These are phyloP conservation scores for Hydraecia micacea DNA, from an alignment of 2,888 invertebrate species.

Conservation along the genomic window DNA sequence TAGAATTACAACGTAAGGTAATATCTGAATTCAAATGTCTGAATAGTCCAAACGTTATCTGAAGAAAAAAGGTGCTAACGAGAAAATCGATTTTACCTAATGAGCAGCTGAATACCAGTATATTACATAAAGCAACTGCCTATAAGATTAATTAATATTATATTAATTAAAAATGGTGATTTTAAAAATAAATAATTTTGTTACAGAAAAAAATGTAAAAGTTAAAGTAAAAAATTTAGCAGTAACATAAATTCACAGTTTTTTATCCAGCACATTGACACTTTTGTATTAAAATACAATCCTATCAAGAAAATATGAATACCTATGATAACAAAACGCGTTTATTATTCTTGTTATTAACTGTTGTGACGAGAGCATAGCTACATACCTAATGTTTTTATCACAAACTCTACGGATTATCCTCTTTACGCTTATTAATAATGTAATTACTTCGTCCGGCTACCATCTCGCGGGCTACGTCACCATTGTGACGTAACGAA, in stretches of 20 bases:
- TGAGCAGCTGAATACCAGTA: neutral
- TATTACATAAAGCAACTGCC: neutral
- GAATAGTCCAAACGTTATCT: neutral
- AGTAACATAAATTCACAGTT: neutral
- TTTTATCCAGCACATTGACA: neutral
- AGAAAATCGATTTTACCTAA: neutral
- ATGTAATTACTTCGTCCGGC: conserved; percentile 47
- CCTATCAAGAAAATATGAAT: neutral
- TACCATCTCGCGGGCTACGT: conserved; percentile 20
- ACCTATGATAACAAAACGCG: neutral
- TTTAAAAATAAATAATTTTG: neutral
- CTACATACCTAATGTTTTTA: conserved; percentile 15
- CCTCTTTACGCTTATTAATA: conserved; percentile 51
- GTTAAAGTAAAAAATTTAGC: neutral
- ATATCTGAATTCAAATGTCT: neutral
- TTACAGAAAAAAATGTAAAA: neutral
- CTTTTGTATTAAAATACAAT: neutral
- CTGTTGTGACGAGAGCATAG: conserved; percentile 6
- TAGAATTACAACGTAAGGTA: neutral
- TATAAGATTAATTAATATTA: neutral
- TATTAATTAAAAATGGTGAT: neutral
- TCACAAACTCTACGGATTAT: conserved; percentile 43
- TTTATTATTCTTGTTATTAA: conserved; percentile 26
- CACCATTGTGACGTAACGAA: conserved; percentile 36
- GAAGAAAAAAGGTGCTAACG: neutral